Evolutionary conservation across 1,140 invertebrate genomes (phyloP), one percentile per base, ranked within the genome.

Genomic region (Heliothis subflexa): DNA sequence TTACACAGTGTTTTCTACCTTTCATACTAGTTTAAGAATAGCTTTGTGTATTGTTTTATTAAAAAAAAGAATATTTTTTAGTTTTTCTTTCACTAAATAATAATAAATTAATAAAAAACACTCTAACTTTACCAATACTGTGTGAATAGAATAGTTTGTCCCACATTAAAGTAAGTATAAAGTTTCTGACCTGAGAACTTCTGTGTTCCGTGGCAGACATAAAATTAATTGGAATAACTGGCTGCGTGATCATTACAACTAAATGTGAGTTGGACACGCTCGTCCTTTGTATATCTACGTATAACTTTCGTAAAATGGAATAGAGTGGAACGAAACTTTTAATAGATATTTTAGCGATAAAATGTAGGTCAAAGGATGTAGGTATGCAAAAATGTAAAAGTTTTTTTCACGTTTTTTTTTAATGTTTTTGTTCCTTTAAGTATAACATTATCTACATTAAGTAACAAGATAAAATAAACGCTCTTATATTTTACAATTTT

Each of bases 171-270:
- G 33, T 47, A 21, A 18, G 61, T 47, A 21, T 2, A 55, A 68
- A 68, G 16, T 52, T 68, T 52, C 45, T 61, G 72, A 74, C 55
- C 72, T 74, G 57, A 47, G 40, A 55, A 55, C 25, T 50, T 25
- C 61, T 45, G 9, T 21, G 47, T 68, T 68, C 70, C 33, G 52
- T 16, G 70, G 52, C 3, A 72, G 72, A 74, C 72, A 74, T 74
- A 25, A 74, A 74, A 61, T 55, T 59, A 74, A 74, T 61, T 49
- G 55, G n/a, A 61, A 59, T 45, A 47, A 13, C 40, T n/a, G 55
- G 40, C 16, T 74, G 55, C 72, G 72, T 74, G 72, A 74, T 74
- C 72, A 74, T 74, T 74, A 61, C 40, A n/a, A 14, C 18, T 14
- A 49, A 74, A 74, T 74, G 54, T 59, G 45, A 62, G 55, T 74